Evolutionary conservation across 1,140 invertebrate species (phyloP), one percentile per base, ranked within the genome.

Genomic region (Orius laevigatus): DNA sequence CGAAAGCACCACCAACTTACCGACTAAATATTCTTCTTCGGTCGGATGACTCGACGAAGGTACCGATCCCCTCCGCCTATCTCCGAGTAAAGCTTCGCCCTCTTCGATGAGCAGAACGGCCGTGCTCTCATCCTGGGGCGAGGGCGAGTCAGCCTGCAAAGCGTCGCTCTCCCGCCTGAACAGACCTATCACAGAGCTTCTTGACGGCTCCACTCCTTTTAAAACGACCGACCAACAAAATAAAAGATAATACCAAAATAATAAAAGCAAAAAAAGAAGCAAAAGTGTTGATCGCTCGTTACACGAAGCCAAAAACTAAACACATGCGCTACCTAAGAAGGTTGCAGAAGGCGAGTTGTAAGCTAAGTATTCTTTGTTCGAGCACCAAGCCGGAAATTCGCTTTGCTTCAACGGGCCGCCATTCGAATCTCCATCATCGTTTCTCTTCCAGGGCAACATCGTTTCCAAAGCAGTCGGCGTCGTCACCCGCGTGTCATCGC

Each of bases 341-440:
- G 87, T 91, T 25, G 85, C 83, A 11, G 85, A 88, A 2, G 87
- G 88, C 38, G 86, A 91, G 63, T 79, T 85, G 59, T 90, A 90
- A n/a, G 82, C 80, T 48, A 89, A 66, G 61, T 92, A 92, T 61
- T 93, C 87, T 61, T 89, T 89, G 60, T 91, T 92, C 1, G 84
- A 84, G 43, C 85, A 85, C 87, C 87, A 92, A 2, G 81, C 75
- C 11, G 87, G 87, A 63, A 91, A 92, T 62, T 92, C 88, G 48
- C 79, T 79, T 64, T 91, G 87, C 57, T 84, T 78, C n/a, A 87
- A 61, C 14, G 78, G 78, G 19, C 69, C 71, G 31, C 74, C 72
- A 16, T 72, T 74, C 49, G 75, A 72, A 48, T 75, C 71, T 52
- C 78, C 73, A 48, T 83, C 81, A 41, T 66, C 62, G 52, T 79